Base-by-base conservation (phyloP, 2,888 invertebrate species). In the Macrostomum cliftonense region DNA sequence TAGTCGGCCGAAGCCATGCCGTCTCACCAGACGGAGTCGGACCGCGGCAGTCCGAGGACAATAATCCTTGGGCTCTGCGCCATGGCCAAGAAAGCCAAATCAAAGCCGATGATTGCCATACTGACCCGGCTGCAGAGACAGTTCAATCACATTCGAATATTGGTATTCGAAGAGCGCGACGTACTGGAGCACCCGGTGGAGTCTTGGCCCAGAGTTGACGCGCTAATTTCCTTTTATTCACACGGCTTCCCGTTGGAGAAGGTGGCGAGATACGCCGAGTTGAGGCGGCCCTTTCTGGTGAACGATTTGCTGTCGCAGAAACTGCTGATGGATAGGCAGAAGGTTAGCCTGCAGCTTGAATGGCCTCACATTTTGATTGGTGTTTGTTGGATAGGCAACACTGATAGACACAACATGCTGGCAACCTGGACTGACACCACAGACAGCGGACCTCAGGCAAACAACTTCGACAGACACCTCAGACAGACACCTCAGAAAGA, bases 31-130 rank as follows among this genome's bases (percentile, higher is more conserved):
- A 9, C 28, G 28, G 4, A 4, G 9, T 4, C 28, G 28, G 28
- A 28, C 28, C 5, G 5, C 9, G 28, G 28, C 28, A 28, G 28
- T 28, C 28, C 28, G 4, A 4, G 39, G 19, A 28, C 19, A 9
- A 19, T 36, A 45, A n/a, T 17, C 42, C 37, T 99, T 61, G 97
- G 97, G 54, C 83, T 99, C 52, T 99, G 97, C 76, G 95, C 97
- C 58, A 99, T 99, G 97, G 83, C 86, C 64, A 95, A 97, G 74
- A 99, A 99, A 73, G 89, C 93, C 38, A 85, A 88, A 67, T 91
- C 93, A 56, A 95, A 93, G 71, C 97, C 97, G 13, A 99, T 99
- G 97, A 84, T 84, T 66, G 95, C 95, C 73, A 99, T 99, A 61
- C 77, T 99, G 51, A 86, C 84, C 1, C 77, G 95, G 38, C 78